Evolutionary conservation across 1,140 invertebrate species (phyloP), one percentile per base, ranked within the genome.

Genomic region (Pogonomyrmex barbatus): DNA sequence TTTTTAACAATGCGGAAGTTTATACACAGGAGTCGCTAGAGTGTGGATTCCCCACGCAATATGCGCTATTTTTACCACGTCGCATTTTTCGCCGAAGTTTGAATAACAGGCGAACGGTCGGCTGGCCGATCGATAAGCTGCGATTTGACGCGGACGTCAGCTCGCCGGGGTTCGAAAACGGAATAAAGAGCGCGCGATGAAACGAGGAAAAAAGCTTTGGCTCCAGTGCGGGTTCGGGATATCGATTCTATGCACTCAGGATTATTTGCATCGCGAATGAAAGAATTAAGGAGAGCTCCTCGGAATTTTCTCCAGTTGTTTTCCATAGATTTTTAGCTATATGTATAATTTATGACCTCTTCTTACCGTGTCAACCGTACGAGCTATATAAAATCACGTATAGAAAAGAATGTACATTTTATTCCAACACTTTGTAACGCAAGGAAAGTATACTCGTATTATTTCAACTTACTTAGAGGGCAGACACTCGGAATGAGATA

Each of bases 61-160:
- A 83, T 60, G 68, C 39, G 42, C 54, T 71, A 83, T 83, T 83
- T 83, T 83, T 60, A 42, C 42, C 79, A 45, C 39, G 17, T 50
- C 33, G 54, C 42, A 75, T 75, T 83, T 83, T 83, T 83, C 47
- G n/a, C 42, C 75, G 24, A 77, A 60, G 52, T 73, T 45, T 30
- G 79, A 73, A 83, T 83, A 83, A 75, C 79, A 60, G n/a, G 33
- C 68, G 45, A 73, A 75, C 42, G 79, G 54, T 54, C 79, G 39
- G 52, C 79, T 50, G 12, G 54, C 30, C 79, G 68, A 83, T 83
- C 82, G 82, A 85, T 85, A 78, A 78, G 50, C 50, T 54, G 36
- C 82, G 71, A 76, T 78, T 76, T 85, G 82, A 85, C 75, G 71
- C 36, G 50, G 65, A 78, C 45, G 73, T 85, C 82, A 78, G 47